Evolutionary conservation across 2,113 vertebrate genomes (phyloP).

Genomic region (Heterotis niloticus): DNA sequence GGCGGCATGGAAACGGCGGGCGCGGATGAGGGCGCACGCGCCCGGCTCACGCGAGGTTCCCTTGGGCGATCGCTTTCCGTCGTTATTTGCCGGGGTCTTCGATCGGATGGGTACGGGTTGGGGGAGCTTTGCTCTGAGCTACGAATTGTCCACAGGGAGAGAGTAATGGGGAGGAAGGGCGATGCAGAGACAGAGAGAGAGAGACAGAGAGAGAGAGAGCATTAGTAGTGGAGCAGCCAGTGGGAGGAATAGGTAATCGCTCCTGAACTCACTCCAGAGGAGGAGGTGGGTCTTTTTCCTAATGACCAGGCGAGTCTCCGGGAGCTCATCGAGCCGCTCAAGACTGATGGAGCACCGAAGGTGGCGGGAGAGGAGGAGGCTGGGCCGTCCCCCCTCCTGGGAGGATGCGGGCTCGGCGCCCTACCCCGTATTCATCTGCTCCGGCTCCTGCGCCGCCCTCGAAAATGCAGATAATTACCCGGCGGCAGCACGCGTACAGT

Average conservation of each 20-base stretch:
- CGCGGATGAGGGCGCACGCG: too few relatives aligned
- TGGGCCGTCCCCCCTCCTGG: neutral
- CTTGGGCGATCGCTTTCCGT: too few relatives aligned
- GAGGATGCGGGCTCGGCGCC: neutral
- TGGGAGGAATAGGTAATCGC: slow-evolving; percentile 32
- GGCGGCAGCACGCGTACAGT: slow-evolving; percentile 25
- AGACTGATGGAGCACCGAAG: slow-evolving; percentile 24
- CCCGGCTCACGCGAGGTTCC: too few relatives aligned
- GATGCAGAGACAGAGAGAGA: slow-evolving; percentile 24
- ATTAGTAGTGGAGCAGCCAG: slow-evolving; percentile 34
- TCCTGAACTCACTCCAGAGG: slow-evolving; percentile 20
- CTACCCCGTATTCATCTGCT: neutral
- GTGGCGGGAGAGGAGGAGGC: neutral
- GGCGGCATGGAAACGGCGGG: too few relatives aligned
- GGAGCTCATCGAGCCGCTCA: slow-evolving; percentile 21
- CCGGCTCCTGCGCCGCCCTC: neutral
- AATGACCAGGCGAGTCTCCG: slow-evolving; percentile 25
- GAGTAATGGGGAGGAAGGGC: neutral
- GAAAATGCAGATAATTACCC: neutral
- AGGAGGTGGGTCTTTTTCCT: slow-evolving; percentile 18
- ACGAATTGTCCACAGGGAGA: neutral
- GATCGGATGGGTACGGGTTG: neutral
- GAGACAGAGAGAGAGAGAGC: slow-evolving; percentile 29
- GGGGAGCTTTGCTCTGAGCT: neutral
- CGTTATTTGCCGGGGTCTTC: too few relatives aligned